These are phyloP conservation scores for Philonicus albiceps DNA, from an alignment of 2,888 invertebrate species.

Conservation along the genomic window DNA sequence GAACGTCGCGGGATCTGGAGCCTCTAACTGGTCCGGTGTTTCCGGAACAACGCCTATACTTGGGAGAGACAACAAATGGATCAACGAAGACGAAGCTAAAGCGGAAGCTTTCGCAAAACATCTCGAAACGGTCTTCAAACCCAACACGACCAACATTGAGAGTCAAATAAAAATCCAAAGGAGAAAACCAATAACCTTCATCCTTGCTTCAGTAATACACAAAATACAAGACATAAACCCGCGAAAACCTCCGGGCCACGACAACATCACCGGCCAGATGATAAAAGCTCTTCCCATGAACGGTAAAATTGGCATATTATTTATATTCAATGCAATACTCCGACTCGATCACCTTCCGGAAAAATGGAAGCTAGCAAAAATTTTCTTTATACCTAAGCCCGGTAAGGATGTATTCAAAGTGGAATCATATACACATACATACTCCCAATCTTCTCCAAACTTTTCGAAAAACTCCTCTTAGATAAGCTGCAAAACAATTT, in stretches of 20 bases:
- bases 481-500: slow-evolving; percentile 45
- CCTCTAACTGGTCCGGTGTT: too few species aligned
- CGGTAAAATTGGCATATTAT: neutral
- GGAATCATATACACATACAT: slow-evolving; percentile 47
- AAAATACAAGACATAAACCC: neutral
- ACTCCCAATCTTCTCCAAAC: slow-evolving; percentile 50
- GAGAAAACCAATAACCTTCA: neutral
- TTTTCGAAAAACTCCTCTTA: slow-evolving; percentile 52
- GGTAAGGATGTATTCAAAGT: neutral
- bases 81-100: slow-evolving; percentile 6
- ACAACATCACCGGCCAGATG: neutral
- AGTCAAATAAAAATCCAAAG: neutral
- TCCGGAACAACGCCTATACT: too few species aligned
- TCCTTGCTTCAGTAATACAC: neutral
- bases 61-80: neutral
- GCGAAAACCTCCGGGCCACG: neutral
- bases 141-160: neutral
- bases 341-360: neutral
- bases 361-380: neutral
- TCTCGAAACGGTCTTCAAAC: slow-evolving; percentile 10
- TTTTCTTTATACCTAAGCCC: neutral
- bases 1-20: too few species aligned
- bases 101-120: neutral
- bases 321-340: neutral
- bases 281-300: neutral